Base-by-base conservation (phyloP, 1,140 invertebrate species). In the Scaptomyza montana region DNA sequence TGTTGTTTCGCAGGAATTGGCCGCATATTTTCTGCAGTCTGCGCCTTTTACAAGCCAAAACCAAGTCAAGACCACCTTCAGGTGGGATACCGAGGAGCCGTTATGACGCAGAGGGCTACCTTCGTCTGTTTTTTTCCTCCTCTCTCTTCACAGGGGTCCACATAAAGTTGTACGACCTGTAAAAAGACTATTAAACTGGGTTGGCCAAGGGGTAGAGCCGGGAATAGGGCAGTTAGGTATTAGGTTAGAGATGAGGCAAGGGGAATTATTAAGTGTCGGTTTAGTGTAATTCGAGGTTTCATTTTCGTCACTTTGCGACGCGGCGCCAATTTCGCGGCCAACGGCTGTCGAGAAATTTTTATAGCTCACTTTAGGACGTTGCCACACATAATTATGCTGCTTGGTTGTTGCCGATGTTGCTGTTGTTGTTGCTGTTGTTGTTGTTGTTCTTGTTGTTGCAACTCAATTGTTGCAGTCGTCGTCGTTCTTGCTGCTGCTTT, bases 241-340 rank as follows among this genome's bases (percentile, higher is more conserved):
- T 30, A 41, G 16, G 33, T 9, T n/a, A 3, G n/a, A 47, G 13
- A 9, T 43, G 43, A 41, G 16, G 49, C 0, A 28, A n/a, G 56
- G 66, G 77, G 50, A 89, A 89, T 89, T 87, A 87, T 89, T 89
- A 89, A 89, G 84, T 89, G 84, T 89, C 80, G 84, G 84, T 89
- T 89, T 89, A 89, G 84, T 79, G 82, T 89, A 89, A 89, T 89
- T 89, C 84, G 84, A 80, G 84, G 84, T 89, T 89, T 87, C 84
- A 89, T 87, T 87, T 89, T 89, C 82, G 81, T 85, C 79, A 89
- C 84, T 89, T 89, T 89, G 69, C 72, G 77, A 70, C 64, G 49
- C 67, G 64, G 66, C 80, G 73, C 57, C 84, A 84, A 74, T 89
- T 87, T 70, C 54, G 39, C 53, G 28, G 59, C 62, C 46, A 21